These are phyloP conservation scores for Sinocyclocheilus rhinocerous DNA, from an alignment of 2,113 vertebrate genomes.

Conservation along the genomic window DNA sequence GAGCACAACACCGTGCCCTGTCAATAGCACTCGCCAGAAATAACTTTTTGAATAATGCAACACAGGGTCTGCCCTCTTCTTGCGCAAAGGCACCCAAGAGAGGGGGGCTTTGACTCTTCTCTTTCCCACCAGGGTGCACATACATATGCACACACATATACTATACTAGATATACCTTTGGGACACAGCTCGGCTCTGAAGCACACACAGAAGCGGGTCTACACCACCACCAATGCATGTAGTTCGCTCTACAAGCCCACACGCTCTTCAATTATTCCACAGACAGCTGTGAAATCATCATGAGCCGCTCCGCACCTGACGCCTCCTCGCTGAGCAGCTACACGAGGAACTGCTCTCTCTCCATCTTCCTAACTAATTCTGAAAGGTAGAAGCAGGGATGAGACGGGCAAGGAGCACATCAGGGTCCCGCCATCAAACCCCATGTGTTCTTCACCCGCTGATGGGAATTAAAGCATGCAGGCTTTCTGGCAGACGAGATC, in stretches of 20 bases:
- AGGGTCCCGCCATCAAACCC: slow-evolving; percentile 5
- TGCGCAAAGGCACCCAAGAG: slow-evolving; percentile 36
- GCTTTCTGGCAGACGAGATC: slow-evolving; percentile 7
- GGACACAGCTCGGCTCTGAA: neutral
- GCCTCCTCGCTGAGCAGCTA: neutral
- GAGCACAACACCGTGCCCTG: slow-evolving; percentile 29
- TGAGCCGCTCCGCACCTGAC: neutral
- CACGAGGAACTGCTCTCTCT: neutral
- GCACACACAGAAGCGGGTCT: neutral
- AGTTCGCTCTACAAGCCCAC: slow-evolving; percentile 4
- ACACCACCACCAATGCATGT: neutral
- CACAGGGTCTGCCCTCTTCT: slow-evolving; percentile 18
- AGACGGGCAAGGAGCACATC: neutral
- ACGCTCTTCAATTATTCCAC: slow-evolving; percentile 18
- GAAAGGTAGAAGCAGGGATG: slow-evolving; percentile 11
- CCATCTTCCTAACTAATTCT: slow-evolving; percentile 32
- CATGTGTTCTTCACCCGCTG: slow-evolving; percentile 15
- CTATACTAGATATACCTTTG: slow-evolving; percentile 18
- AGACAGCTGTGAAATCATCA: slow-evolving; percentile 22
- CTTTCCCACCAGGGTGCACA: slow-evolving; percentile 3
- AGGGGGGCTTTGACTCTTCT: slow-evolving; percentile 15
- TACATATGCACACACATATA: slow-evolving; percentile 23
- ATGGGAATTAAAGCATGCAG: slow-evolving; percentile 11
- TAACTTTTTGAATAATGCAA: slow-evolving; percentile 53
- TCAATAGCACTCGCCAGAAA: slow-evolving; percentile 45